Evolutionary conservation across 1,140 invertebrate species (phyloP).

Genomic region (Drosophila baimaii): DNA sequence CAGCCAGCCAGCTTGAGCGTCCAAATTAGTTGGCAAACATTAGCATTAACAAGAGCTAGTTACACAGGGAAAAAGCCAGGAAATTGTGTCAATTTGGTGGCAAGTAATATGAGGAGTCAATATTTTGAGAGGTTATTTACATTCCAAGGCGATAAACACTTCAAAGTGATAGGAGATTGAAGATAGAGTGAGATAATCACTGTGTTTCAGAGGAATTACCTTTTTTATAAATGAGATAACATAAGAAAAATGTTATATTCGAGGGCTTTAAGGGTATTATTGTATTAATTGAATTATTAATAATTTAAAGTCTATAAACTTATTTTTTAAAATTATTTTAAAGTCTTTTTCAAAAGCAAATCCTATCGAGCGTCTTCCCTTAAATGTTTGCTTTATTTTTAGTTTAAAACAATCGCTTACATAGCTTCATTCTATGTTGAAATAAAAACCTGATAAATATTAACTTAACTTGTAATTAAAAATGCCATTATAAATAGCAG

Average conservation of each 20-base stretch:
- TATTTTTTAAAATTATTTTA: background rate
- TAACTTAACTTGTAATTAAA: background rate
- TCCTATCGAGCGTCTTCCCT: too few species aligned
- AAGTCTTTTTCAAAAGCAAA: too few species aligned
- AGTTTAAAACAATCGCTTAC: too few species aligned
- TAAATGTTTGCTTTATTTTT: too few species aligned
- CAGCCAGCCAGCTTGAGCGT: slow-evolving; percentile 2
- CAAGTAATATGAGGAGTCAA: background rate
- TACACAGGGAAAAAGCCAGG: slow-evolving; percentile 15
- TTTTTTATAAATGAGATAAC: background rate
- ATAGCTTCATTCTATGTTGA: too few species aligned
- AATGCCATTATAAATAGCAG: too few species aligned
- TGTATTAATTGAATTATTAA: too few species aligned
- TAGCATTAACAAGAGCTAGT: slow-evolving; percentile 14
- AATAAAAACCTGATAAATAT: too few species aligned
- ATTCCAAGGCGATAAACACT: background rate
- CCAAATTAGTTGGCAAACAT: slow-evolving; percentile 48
- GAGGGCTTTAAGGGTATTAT: too few species aligned
- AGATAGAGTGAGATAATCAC: background rate
- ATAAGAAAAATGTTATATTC: background rate
- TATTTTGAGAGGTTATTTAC: background rate
- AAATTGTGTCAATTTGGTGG: slow-evolving; percentile 10
- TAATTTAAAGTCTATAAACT: too few species aligned
- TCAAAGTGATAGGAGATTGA: background rate
- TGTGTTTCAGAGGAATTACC: background rate